Evolutionary conservation across 2,113 vertebrate species (phyloP).

Genomic region (Platysternon megacephalum): DNA sequence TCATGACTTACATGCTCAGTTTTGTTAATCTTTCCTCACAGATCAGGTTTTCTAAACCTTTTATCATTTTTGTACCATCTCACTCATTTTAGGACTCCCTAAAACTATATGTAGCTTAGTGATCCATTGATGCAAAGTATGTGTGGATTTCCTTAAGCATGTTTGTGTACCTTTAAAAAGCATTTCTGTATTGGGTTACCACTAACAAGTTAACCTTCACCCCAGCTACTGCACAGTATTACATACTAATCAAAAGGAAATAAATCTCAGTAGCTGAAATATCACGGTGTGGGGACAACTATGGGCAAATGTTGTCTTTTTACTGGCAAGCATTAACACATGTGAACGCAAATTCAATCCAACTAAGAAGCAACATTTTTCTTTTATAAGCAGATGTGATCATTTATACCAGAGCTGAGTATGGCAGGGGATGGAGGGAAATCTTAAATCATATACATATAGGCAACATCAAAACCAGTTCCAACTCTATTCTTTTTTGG

Average conservation of each 20-base stretch:
- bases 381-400: background rate
- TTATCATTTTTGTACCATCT: background rate
- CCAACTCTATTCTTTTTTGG: background rate
- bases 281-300: background rate
- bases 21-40: too few relatives aligned
- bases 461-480: background rate
- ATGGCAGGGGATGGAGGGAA: background rate
- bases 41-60: too few relatives aligned
- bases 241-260: background rate
- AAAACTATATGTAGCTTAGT: background rate
- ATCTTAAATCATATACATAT: background rate
- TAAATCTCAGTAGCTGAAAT: background rate
- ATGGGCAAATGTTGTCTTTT: background rate
- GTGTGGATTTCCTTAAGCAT: background rate
- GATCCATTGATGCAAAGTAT: background rate
- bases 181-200: background rate
- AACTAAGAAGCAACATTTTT: background rate
- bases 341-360: background rate
- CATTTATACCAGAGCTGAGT: background rate
- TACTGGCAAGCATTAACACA: background rate
- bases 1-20: too few relatives aligned
- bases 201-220: background rate
- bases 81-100: background rate
- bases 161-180: background rate
- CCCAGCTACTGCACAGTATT: background rate